Conservation (phyloP, 2,797 vertebrate genomes). For the Cossypha heuglini region DNA sequence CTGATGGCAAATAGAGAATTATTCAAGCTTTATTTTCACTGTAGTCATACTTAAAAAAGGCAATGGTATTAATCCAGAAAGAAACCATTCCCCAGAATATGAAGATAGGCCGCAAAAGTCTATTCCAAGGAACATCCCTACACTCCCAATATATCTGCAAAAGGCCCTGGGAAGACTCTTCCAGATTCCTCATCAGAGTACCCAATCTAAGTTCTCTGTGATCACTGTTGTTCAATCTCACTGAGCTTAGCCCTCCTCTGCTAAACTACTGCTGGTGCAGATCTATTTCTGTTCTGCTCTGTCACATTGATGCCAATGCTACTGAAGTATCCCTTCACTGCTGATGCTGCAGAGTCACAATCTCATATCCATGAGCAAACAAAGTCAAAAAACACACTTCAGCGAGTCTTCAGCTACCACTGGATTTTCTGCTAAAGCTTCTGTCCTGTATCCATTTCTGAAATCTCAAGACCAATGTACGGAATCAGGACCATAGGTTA, state of each 20-base stretch:
- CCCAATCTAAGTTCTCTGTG: background rate
- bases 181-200: background rate
- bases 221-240: background rate
- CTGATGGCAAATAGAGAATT: background rate
- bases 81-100: background rate
- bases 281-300: background rate
- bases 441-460: background rate
- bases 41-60: background rate
- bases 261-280: background rate
- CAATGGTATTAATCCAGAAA: background rate
- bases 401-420: background rate
- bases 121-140: background rate
- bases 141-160: background rate
- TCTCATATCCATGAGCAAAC: background rate
- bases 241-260: background rate
- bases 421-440: background rate
- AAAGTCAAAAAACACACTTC: background rate
- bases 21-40: background rate
- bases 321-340: background rate
- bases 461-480: background rate
- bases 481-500: background rate
- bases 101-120: background rate
- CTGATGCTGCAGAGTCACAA: background rate
- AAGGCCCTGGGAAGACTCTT: background rate
- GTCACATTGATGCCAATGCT: background rate